Base-by-base conservation (phyloP, 2,113 vertebrate species). In the Austrofundulus limnaeus region DNA sequence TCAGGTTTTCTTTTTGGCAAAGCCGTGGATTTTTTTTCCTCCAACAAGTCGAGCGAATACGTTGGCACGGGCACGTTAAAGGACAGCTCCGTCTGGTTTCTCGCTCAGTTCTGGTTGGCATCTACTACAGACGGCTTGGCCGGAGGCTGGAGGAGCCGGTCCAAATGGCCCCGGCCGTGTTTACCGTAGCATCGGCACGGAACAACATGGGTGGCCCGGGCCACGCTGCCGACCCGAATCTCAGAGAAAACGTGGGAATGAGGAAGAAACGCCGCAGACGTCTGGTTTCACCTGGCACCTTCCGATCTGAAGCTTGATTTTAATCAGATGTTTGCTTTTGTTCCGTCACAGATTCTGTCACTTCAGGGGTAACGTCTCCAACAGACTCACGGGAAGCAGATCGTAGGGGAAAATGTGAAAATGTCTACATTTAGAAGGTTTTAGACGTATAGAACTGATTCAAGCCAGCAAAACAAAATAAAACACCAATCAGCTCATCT, bases 121-220 rank as follows among this genome's bases (percentile, higher is more conserved):
- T 78, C 63, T 64, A 54, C 72, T 61, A 53, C 76, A 82, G 82
- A 84, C 84, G 66, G 77, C 74, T 89, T 89, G 88, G 89, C 88
- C 74, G 75, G 65, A 85, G 88, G 80, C 75, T 71, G 64, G 70
- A 66, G 48, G 70, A 80, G 60, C 68, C 24, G 12, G 61, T 91
- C 87, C 88, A 91, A 86, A 89, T 83, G 85, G 81, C 76, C 67
- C 80, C 79, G 80, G 77, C 81, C 82, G 81, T 86, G 87, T 91
- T 88, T 87, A 88, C 85, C 78, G 83, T 72, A 82, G 77, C 80
- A 79, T 83, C 84, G 55, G 78, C 88, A 85, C 78, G 78, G 72
- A 69, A 78, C 90, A 78, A 51, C 81, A 82, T 92, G 88, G 89
- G 89, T 89, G 88, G 88, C 86, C 25, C 89, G 72, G 6, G 79